phyloP scores from a whole-genome alignment of 2,888 invertebrate genomes.

The Epinotia ramella region DNA sequence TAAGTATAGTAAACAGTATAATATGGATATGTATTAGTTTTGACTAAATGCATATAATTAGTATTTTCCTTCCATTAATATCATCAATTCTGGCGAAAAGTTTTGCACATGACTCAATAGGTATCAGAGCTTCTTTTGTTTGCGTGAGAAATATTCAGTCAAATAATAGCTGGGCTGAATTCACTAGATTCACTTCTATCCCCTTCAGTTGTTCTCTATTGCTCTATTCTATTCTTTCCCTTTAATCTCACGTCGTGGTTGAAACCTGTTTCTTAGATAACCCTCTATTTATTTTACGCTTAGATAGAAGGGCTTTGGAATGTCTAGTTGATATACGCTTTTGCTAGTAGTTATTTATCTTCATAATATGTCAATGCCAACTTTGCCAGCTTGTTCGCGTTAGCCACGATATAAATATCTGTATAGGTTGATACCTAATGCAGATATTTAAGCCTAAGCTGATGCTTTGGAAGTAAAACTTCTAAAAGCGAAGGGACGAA shows the following conservation, averaged over 20 bases:
- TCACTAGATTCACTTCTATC: conserved; percentile 63
- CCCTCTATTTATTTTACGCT: conserved; percentile 53
- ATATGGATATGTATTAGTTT: too few species aligned
- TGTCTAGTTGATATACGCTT: conserved; percentile 56
- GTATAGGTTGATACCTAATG: neutral
- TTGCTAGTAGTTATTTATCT: conserved; percentile 28
- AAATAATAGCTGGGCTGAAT: conserved; percentile 63
- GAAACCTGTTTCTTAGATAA: conserved; percentile 73
- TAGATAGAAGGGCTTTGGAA: conserved; percentile 56
- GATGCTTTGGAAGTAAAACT: conserved; percentile 18
- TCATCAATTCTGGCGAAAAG: conserved; percentile 28
- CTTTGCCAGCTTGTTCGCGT: conserved; percentile 21
- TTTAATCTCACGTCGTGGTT: conserved; percentile 59
- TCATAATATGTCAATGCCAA: conserved; percentile 27
- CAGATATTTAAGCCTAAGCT: neutral
- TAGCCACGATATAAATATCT: conserved; percentile 17
- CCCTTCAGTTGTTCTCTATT: conserved; percentile 53
- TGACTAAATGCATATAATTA: conserved; percentile 12
- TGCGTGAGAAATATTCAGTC: conserved; percentile 71
- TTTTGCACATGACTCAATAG: conserved; percentile 43
- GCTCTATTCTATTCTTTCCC: conserved; percentile 58
- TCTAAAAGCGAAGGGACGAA: conserved; percentile 25
- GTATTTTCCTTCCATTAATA: neutral
- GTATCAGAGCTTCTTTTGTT: conserved; percentile 42
- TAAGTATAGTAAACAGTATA: too few species aligned